A percentile compares a stretch with the other conserved stretches of the same genome.
phyloP scores from a whole-genome alignment of 64 coral and sea anemone species.

The Pachyseris speciosa region DNA sequence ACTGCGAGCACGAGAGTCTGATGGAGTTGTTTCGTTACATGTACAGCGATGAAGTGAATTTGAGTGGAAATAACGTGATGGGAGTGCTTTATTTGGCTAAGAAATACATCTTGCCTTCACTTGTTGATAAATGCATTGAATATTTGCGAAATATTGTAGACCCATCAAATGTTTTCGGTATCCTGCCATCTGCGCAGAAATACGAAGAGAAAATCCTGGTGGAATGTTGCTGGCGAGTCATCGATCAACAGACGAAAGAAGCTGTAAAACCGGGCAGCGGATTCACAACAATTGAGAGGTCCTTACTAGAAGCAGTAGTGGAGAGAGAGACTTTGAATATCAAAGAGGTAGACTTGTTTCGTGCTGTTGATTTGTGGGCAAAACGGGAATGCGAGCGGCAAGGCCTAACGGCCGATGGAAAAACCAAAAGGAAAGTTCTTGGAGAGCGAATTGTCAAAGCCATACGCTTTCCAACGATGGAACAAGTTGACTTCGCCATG shows the following conservation, averaged over 20 bases:
- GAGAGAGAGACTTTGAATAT: conserved; percentile 71
- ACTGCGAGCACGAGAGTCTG: conserved; percentile 62
- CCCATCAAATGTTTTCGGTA: conserved; percentile 49
- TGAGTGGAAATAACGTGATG: conserved; percentile 48
- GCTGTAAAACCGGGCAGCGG: conserved; percentile 32
- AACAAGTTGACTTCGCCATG: conserved; percentile 64
- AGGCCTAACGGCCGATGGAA: conserved; percentile 23
- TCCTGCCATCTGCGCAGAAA: conserved; percentile 35
- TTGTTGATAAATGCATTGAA: conserved; percentile 43
- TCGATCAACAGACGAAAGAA: conserved; percentile 59
- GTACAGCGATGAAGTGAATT: conserved; percentile 61
- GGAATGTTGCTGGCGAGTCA: conserved; percentile 53
- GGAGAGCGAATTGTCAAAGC: conserved; percentile 49
- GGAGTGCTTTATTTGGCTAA: conserved; percentile 70
- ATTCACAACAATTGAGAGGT: conserved; percentile 39
- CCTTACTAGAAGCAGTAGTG: conserved; percentile 54
- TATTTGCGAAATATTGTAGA: conserved; percentile 34
- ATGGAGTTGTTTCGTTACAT: conserved; percentile 70
- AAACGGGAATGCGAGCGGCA: conserved; percentile 15
- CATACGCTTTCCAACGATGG: conserved; percentile 72
- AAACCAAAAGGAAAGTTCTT: conserved; percentile 35
- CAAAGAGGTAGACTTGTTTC: conserved; percentile 57
- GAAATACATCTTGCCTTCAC: conserved; percentile 56
- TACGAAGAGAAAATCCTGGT: conserved; percentile 52
- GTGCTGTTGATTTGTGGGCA: conserved; percentile 71